Base-by-base conservation (phyloP, 2,113 vertebrate species). In the Protobothrops flavoviridis region DNA sequence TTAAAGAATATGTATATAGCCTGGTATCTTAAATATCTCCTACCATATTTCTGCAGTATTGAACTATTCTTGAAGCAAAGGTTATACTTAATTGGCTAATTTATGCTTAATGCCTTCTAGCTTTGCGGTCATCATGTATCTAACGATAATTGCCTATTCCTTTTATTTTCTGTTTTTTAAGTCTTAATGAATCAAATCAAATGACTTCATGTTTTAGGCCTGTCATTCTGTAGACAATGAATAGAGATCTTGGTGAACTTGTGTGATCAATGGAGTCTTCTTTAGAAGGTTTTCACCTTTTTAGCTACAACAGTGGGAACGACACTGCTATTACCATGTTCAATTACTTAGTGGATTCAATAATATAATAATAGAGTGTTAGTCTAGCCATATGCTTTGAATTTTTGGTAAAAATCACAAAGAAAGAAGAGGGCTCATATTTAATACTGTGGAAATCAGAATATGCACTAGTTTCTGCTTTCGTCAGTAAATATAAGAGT, bases 61-160 rank as follows among this genome's bases (percentile, higher is more conserved):
- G 96, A 97, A 97, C 96, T 96, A 93, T 93, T 39, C 48, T 94
- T 95, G 95, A 95, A 97, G 95, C 92, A 95, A 97, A 94, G 95
- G 95, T 69, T 97, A 94, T 95, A 96, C 96, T 97, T 98, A 98
- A 98, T 97, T 97, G 96, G 96, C 92, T 97, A 95, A 95, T 96
- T 97, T 97, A 95, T 96, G 95, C 96, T 97, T 97, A 97, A 98
- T 97, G 96, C 93, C 95, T 97, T 94, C 93, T 93, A 95, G 96
- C 92, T 97, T 95, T 97, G 93, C 88, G 87, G 50, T 95, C 95
- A 93, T 94, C 94, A 96, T 95, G 97, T 94, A 94, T 87, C 0
- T 0, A 7, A 93, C 93, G 59, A 95, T 97, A 97, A 97, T 97
- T 97, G 94, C 94, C 92, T 85, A 95, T 95, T 90, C 94, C 91